Conservation (phyloP, 2,888 invertebrate species). For the Sthenelais limicola region DNA sequence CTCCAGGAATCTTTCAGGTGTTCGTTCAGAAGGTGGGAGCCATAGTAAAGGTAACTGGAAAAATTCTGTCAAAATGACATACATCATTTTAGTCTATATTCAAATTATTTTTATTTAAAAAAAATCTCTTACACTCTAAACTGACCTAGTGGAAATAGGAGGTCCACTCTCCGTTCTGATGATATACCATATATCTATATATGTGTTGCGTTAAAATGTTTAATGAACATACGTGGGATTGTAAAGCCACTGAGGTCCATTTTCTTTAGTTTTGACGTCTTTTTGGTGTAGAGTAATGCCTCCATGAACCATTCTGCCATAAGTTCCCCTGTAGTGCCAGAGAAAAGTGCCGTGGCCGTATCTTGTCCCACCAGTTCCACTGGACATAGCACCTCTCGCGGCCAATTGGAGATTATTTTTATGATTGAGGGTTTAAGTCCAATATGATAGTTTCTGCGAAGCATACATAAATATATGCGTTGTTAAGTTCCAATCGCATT, state of each 20-base stretch:
- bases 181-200: neutral
- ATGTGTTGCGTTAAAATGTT: neutral
- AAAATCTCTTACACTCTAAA: too few relatives aligned
- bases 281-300: neutral
- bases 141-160: neutral
- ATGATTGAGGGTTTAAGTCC: neutral
- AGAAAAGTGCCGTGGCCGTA: neutral
- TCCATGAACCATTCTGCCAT: slow-evolving; percentile 26
- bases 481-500: neutral
- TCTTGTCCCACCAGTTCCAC: slow-evolving; percentile 25
- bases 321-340: slow-evolving; percentile 8
- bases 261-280: neutral
- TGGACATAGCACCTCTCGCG: neutral
- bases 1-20: neutral
- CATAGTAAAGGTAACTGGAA: slow-evolving; percentile 24
- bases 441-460: slow-evolving; percentile 5
- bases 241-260: slow-evolving; percentile 12
- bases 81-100: neutral
- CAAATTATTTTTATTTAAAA: neutral
- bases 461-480: neutral
- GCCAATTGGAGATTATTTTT: slow-evolving; percentile 3
- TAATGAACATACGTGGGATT: neutral
- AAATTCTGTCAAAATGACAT: slow-evolving; percentile 6
- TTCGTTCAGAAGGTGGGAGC: slow-evolving; percentile 31
- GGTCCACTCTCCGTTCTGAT: neutral